Percentiles rank a stretch among this genome's conserved stretches.
These are phyloP conservation scores for Drosophila asahinai DNA, from an alignment of 1,140 invertebrate species.

Conservation along the genomic window DNA sequence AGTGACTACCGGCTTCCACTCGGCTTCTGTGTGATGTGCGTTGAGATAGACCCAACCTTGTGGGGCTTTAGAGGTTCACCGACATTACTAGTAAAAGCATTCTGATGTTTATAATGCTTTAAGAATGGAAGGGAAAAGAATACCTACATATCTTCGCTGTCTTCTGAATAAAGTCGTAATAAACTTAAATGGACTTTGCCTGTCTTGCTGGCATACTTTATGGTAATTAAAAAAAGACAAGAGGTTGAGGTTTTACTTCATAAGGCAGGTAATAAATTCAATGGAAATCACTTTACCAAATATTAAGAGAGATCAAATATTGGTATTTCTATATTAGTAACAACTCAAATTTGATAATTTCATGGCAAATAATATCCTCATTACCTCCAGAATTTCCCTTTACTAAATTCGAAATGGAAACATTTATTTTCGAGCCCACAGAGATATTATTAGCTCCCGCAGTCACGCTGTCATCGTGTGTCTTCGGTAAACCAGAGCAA, in stretches of 20 bases:
- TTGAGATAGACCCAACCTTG: conserved; percentile 20
- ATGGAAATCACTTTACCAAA: neutral
- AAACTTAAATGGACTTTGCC: neutral
- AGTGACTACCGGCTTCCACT: conserved; percentile 6
- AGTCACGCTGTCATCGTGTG: conserved; percentile 50
- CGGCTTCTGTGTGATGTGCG: neutral
- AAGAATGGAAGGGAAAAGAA: neutral
- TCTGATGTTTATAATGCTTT: neutral
- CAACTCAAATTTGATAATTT: neutral
- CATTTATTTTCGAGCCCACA: conserved; percentile 1
- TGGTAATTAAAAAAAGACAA: conserved; percentile 2
- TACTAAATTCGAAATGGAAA: conserved; percentile 16
- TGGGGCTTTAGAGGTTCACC: conserved; percentile 6
- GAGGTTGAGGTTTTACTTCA: neutral
- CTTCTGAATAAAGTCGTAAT: neutral
- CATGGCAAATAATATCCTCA: neutral
- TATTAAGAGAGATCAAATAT: neutral
- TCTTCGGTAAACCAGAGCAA: conserved; percentile 35
- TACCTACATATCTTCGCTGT: neutral
- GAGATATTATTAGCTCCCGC: conserved; percentile 38
- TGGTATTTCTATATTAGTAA: neutral
- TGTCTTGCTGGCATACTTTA: conserved; percentile 2
- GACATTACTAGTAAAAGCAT: conserved; percentile 1
- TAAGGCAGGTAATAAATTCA: no score
- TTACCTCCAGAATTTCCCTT: conserved; percentile 8